These are phyloP conservation scores for Tigriopus californicus DNA, from an alignment of 2,888 invertebrate species.

Conservation along the genomic window DNA sequence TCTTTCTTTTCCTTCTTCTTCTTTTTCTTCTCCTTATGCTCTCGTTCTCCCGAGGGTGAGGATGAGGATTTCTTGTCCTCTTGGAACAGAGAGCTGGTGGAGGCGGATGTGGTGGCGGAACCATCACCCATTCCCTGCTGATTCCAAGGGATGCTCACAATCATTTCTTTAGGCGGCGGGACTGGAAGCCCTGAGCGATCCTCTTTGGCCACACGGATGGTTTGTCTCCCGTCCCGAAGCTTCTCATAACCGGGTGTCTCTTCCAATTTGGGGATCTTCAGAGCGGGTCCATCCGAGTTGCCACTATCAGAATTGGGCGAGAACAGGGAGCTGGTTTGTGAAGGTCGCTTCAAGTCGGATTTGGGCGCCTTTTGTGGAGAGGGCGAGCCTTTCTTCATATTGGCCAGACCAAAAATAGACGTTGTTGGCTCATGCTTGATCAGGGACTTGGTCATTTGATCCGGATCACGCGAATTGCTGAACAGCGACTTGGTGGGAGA, in stretches of 20 bases:
- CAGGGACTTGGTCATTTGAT: too few relatives aligned
- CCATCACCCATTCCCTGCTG: too few relatives aligned
- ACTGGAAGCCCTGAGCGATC: background rate
- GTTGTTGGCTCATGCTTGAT: too few relatives aligned
- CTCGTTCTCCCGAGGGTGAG: background rate
- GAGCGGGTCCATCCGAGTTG: background rate
- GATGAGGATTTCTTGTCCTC: background rate
- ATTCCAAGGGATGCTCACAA: too few relatives aligned
- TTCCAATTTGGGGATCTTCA: constrained; percentile 37
- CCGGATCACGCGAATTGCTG: too few relatives aligned
- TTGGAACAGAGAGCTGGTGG: background rate
- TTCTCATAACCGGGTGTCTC: constrained; percentile 40
- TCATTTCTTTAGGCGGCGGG: background rate
- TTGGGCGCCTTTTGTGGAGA: background rate
- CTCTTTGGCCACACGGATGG: background rate
- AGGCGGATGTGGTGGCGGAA: background rate
- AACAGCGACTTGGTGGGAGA: too few relatives aligned
- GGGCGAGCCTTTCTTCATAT: background rate
- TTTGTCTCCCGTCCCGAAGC: background rate
- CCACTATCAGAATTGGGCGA: background rate
- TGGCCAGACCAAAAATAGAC: background rate
- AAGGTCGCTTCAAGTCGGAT: background rate
- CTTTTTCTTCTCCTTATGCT: constrained; percentile 19
- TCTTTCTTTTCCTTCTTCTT: constrained; percentile 20
- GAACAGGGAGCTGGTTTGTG: background rate